A percentile compares a stretch with the other conserved stretches of the same genome.
Evolutionary conservation across 2,888 invertebrate species (phyloP).

Genomic region (Caenorhabditis doughertyi): DNA sequence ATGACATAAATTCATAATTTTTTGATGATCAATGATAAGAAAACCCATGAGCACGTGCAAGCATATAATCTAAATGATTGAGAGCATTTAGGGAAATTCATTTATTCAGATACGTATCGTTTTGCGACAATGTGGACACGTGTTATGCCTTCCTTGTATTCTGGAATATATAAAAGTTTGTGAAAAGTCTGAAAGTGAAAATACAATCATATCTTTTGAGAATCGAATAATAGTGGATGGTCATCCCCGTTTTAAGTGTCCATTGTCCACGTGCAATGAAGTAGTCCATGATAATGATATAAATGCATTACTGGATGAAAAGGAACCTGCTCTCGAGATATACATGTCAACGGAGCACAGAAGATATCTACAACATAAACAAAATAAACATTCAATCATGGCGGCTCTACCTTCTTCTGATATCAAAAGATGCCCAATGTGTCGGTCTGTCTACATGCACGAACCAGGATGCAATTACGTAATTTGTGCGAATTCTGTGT

Average conservation of each 20-base stretch:
- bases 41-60: slow-evolving; percentile 25
- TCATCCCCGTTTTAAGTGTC: slow-evolving; percentile 68
- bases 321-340: slow-evolving; percentile 67
- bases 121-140: slow-evolving; percentile 69
- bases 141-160: slow-evolving; percentile 68
- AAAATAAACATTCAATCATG: slow-evolving; percentile 69
- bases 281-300: slow-evolving; percentile 73
- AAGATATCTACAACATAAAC: slow-evolving; percentile 67
- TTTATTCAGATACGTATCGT: slow-evolving; percentile 56
- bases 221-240: slow-evolving; percentile 65
- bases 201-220: slow-evolving; percentile 3
- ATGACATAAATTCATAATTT: slow-evolving; percentile 36
- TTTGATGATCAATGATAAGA: slow-evolving; percentile 40
- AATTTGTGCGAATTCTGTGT: slow-evolving; percentile 65
- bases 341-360: slow-evolving; percentile 65
- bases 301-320: slow-evolving; percentile 70
- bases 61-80: background rate
- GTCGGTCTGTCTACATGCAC: slow-evolving; percentile 53
- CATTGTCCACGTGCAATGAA: slow-evolving; percentile 40
- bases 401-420: slow-evolving; percentile 53
- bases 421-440: slow-evolving; percentile 66
- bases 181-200: background rate
- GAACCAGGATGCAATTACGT: slow-evolving; percentile 68
- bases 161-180: slow-evolving; percentile 68
- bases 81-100: background rate